Evolutionary conservation across 2,888 invertebrate genomes (phyloP), one percentile per base, ranked within the genome.

Genomic region (Eristalis arbustorum): DNA sequence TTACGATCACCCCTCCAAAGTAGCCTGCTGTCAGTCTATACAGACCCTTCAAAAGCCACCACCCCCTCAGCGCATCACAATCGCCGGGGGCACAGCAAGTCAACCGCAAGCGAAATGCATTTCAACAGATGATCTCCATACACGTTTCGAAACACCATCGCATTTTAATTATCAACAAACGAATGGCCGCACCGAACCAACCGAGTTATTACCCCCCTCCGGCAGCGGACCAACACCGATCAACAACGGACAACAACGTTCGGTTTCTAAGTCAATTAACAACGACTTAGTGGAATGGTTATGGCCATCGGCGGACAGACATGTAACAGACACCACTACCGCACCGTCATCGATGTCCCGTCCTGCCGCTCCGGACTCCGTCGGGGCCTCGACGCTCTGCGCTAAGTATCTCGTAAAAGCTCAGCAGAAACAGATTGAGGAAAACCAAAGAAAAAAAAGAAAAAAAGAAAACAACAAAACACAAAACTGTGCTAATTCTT

Each of bases 401-500:
- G 31, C 63, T 57, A 77, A 77, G 67, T 68, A 79, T 74, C 71
- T 68, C 59, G 72, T 76, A 73, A 80, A 84, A 84, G 64, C 74
- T 71, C 64, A 66, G 73, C 64, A 66, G 73, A 81, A 78, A 81
- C 62, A 68, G 63, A 80, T n/a, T 18, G 49, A 49, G 18, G 8
- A 49, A 49, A 49, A 42, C 68, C 59, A 69, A 62, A 79, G n/a
- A n/a, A 84, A 62, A 13, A 37, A 37, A 13, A 73, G 64, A 79
- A 3, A 6, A 31, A 31, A 31, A 71, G 80, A 31, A 72, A 56
- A 79, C 40, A 13, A 40, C 40, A 14, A n/a, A 42, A 42, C 42
- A 49, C 69, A 64, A 71, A 62, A 80, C 75, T 84, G 84, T 75
- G 84, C 80, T 84, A 84, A 84, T 84, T 75, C 72, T 31, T 18